Evolutionary conservation across 2,888 invertebrate genomes (phyloP).

Genomic region (Siphlonurus alternatus): DNA sequence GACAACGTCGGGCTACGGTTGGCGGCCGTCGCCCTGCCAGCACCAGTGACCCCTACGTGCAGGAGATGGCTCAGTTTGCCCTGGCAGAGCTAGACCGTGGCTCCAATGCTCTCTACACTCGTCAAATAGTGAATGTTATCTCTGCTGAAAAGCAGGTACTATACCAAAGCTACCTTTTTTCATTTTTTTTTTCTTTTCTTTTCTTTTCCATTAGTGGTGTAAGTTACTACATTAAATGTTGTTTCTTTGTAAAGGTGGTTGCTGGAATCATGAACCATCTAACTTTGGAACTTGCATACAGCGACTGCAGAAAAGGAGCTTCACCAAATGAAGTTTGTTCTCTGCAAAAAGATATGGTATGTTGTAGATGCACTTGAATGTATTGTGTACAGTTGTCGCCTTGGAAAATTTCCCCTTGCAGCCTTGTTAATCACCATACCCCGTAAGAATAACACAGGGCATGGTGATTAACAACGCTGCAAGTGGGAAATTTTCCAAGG

Average conservation of each 20-base stretch:
- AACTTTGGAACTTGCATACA: conserved; percentile 37
- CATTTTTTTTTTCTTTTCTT: too few species aligned
- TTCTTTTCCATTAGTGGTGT: too few species aligned
- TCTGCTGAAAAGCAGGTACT: conserved; percentile 16
- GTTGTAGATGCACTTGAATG: background rate
- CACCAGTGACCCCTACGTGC: conserved; percentile 15
- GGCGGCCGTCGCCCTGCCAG: conserved; percentile 15
- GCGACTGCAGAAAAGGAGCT: conserved; percentile 30
- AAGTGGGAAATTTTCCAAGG: too few species aligned
- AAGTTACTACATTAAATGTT: too few species aligned
- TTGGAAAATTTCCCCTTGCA: too few species aligned
- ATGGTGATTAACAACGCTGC: too few species aligned
- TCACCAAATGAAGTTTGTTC: conserved; percentile 14
- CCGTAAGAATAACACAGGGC: too few species aligned
- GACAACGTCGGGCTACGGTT: conserved; percentile 5
- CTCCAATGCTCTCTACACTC: conserved; percentile 18
- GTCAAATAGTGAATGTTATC: conserved; percentile 17
- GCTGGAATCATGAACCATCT: conserved; percentile 38
- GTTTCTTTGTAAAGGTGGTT: too few species aligned
- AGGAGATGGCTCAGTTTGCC: conserved; percentile 16
- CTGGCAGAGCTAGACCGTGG: conserved; percentile 16
- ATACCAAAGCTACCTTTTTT: too few species aligned
- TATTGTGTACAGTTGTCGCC: background rate
- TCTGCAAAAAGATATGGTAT: conserved; percentile 13
- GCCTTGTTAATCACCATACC: too few species aligned